These are phyloP conservation scores for Parotia lawesii DNA, from an alignment of 2,113 vertebrate genomes.

Conservation along the genomic window DNA sequence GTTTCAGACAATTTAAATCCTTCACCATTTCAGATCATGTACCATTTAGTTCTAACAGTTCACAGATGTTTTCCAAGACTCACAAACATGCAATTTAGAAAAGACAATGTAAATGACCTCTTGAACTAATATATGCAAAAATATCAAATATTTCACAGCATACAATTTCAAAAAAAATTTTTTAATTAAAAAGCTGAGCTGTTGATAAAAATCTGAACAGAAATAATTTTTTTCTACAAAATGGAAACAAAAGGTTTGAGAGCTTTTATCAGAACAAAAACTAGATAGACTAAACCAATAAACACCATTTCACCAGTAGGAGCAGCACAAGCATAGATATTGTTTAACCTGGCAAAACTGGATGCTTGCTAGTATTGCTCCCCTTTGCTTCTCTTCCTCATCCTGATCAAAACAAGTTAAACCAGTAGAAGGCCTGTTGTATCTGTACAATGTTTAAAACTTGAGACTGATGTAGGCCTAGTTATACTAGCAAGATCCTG, in stretches of 20 bases:
- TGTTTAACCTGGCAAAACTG: not conserved
- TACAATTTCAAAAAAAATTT: not conserved
- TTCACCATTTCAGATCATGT: not conserved
- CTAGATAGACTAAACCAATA: not conserved
- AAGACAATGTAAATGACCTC: not conserved
- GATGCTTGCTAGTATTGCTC: not conserved
- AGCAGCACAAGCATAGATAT: not conserved
- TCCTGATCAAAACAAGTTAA: not conserved
- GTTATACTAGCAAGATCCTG: rapidly evolving
- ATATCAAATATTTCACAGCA: not conserved
- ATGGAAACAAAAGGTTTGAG: not conserved
- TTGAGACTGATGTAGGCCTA: not conserved
- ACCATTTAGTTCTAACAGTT: not conserved
- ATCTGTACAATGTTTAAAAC: not conserved
- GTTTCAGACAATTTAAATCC: not conserved
- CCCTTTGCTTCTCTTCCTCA: not conserved
- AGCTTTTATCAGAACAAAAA: not conserved
- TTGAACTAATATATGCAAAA: not conserved
- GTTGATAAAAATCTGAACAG: not conserved
- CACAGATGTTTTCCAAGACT: not conserved
- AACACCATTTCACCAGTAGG: not conserved
- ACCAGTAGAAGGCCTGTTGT: not conserved
- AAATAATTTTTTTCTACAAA: not conserved
- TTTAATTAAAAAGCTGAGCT: rapidly evolving
- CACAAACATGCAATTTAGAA: not conserved